phyloP scores from a whole-genome alignment of 2,113 vertebrate species.

The Hiodon alosoides region DNA sequence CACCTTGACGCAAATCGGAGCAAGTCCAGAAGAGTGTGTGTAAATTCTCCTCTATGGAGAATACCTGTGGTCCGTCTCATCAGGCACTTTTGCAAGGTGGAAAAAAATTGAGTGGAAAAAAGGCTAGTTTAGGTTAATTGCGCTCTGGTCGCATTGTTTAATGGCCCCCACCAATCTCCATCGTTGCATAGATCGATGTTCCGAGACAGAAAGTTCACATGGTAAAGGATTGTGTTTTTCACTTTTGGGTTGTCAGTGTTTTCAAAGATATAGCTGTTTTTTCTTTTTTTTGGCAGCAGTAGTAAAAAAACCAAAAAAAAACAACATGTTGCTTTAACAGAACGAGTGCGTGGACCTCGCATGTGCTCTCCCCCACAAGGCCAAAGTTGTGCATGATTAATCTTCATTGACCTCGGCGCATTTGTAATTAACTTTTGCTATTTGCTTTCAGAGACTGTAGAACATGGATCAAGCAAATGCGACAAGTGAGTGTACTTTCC shows the following conservation, averaged over 20 bases:
- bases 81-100: not conserved
- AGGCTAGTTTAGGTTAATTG: slow-evolving; percentile 11
- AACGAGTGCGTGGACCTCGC: slow-evolving; percentile 18
- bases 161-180: slow-evolving; percentile 11
- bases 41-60: not conserved
- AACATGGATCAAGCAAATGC: slow-evolving; percentile 83
- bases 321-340: slow-evolving; percentile 40
- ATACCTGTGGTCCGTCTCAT: not conserved
- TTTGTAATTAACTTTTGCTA: slow-evolving; percentile 60
- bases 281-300: not conserved
- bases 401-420: slow-evolving; percentile 44
- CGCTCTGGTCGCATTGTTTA: not conserved
- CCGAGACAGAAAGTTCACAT: not conserved
- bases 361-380: slow-evolving; percentile 13
- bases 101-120: not conserved
- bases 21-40: not conserved
- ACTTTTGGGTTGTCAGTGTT: not conserved
- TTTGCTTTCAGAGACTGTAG: slow-evolving; percentile 82
- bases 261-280: no score
- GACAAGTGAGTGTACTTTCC: slow-evolving; percentile 80
- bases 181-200: not conserved
- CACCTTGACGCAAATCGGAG: not conserved
- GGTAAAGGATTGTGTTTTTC: not conserved
- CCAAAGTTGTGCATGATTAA: slow-evolving; percentile 35
- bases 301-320: slow-evolving; percentile 30